Evolutionary conservation across 1,140 invertebrate species (phyloP), one percentile per base, ranked within the genome.

Genomic region (Chrysomallon squamiferum): DNA sequence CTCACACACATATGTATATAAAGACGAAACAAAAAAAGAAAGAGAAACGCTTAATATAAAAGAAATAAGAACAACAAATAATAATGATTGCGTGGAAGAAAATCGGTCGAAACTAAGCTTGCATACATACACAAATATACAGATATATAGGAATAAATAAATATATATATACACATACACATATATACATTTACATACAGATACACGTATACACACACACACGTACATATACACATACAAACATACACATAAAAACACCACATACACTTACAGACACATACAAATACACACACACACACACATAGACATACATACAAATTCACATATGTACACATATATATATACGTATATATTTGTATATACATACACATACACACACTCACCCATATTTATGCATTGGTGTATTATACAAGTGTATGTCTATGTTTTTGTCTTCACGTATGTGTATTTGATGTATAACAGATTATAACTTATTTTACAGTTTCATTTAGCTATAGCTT

Each of bases 401-500:
- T 38, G 35, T 15, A 38, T 38, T 5, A 38, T 38, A 38, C 35
- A 38, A 7, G 15, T 15, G 15, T 38, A 38, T 15, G 15, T 38
- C 35, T 7, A n/a, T n/a, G n/a, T n/a, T n/a, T n/a, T n/a, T n/a
- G n/a, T n/a, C n/a, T n/a, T n/a, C n/a, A n/a, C n/a, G n/a, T n/a
- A n/a, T n/a, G n/a, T n/a, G n/a, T n/a, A n/a, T n/a, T n/a, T n/a
- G n/a, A n/a, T n/a, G n/a, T n/a, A n/a, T n/a, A n/a, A n/a, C n/a
- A 29, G 7, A 38, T 22, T 2, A 9, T 20, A 7, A 35, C 35
- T 30, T 29, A 22, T 54, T 27, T 59, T 66, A 5, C 59, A 76
- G 74, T 73, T 76, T 13, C 63, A 71, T 38, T 22, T 66, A 20
- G 62, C 68, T 2, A 3, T 71, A 11, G 56, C 30, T 3, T 60